Evolutionary conservation across 2,888 invertebrate genomes (phyloP).

Genomic region (Philereme transversata): DNA sequence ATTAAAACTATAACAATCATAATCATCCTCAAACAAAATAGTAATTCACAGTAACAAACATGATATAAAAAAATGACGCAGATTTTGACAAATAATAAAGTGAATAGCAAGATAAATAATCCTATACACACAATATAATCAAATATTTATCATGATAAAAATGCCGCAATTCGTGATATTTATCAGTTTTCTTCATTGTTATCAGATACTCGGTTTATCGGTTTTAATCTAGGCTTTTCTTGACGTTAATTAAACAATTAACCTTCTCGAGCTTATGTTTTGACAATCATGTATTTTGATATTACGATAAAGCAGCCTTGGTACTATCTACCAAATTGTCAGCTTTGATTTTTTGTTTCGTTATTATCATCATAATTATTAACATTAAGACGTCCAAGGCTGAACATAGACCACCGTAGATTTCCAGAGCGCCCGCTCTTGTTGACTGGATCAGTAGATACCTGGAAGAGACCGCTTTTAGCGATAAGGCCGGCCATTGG

Average conservation of each 20-base stretch:
- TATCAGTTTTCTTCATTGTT: constrained; percentile 49
- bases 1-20: not conserved
- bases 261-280: constrained; percentile 4
- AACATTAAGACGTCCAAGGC: too few species aligned
- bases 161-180: constrained; percentile 48
- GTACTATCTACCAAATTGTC: constrained; percentile 2
- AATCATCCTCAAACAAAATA: constrained; percentile 12
- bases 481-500: too few species aligned
- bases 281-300: constrained; percentile 10
- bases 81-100: constrained; percentile 4
- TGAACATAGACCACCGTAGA: too few species aligned
- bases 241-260: constrained; percentile 47
- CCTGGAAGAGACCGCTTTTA: too few species aligned
- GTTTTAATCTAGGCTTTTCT: constrained; percentile 35
- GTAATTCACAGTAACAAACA: not conserved
- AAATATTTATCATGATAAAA: constrained; percentile 47
- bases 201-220: constrained; percentile 44
- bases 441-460: too few species aligned
- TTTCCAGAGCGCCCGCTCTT: too few species aligned
- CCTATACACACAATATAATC: constrained; percentile 11
- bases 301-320: constrained; percentile 14
- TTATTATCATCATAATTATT: not conserved
- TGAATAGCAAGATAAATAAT: constrained; percentile 6
- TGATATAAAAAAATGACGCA: not conserved
- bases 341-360: constrained; percentile 12